Percentiles rank a stretch among this genome's conserved stretches.
phyloP scores from a whole-genome alignment of 2,888 invertebrate species.

The Catocala nupta region DNA sequence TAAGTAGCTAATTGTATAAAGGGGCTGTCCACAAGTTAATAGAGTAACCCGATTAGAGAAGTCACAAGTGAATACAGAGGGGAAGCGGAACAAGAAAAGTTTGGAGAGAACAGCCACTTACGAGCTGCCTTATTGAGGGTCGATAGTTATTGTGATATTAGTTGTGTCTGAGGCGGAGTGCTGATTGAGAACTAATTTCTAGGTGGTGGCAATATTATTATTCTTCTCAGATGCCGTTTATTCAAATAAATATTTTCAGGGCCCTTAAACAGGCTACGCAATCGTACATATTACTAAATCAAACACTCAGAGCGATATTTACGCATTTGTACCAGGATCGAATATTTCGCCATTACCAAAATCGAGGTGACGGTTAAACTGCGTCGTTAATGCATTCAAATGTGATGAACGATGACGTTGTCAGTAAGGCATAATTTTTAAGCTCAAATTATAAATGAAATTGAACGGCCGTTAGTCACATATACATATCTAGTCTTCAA shows the following conservation, averaged over 20 bases:
- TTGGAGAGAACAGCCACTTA: conserved; percentile 54
- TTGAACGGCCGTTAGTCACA: too few relatives aligned
- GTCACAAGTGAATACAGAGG: conserved; percentile 73
- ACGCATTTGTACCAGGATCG: too few relatives aligned
- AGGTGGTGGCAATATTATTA: conserved; percentile 19
- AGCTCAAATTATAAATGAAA: too few relatives aligned
- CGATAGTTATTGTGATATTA: conserved; percentile 46
- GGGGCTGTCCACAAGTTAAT: conserved; percentile 79
- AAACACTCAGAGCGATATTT: background rate
- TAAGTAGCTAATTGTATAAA: conserved; percentile 78
- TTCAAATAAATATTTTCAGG: background rate
- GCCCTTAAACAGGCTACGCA: too few relatives aligned
- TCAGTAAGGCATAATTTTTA: too few relatives aligned
- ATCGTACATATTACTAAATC: too few relatives aligned
- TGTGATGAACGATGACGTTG: too few relatives aligned
- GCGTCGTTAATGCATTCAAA: too few relatives aligned
- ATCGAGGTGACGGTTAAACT: too few relatives aligned
- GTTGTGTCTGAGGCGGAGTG: conserved; percentile 25
- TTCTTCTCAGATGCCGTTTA: background rate
- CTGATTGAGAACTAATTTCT: conserved; percentile 43
- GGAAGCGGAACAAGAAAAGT: conserved; percentile 60
- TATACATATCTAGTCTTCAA: too few relatives aligned
- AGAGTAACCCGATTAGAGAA: conserved; percentile 75
- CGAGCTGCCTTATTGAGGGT: conserved; percentile 34
- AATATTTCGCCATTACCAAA: too few relatives aligned